phyloP scores from a whole-genome alignment of 2,113 vertebrate genomes.

The Mus pahari region DNA sequence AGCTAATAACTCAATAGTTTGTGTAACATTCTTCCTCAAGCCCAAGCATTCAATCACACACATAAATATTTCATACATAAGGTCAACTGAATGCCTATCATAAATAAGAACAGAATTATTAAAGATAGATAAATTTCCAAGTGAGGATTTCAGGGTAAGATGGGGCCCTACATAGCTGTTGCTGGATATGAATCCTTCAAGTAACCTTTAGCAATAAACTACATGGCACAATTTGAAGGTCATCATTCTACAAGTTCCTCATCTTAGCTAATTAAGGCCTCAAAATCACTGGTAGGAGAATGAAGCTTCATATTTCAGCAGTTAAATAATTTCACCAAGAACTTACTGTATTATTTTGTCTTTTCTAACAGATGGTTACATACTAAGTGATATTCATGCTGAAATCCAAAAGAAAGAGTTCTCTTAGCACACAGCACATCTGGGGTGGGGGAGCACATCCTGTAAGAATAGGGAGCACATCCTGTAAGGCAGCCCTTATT shows the following conservation, averaged over 20 bases:
- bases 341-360: neutral
- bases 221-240: neutral
- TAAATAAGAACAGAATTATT: neutral
- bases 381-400: neutral
- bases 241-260: neutral
- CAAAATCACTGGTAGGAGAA: neutral
- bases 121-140: neutral
- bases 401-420: constrained; percentile 22
- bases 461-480: neutral
- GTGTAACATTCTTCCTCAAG: neutral
- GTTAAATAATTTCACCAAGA: too few relatives aligned
- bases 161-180: neutral
- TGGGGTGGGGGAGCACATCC: neutral
- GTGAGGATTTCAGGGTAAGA: neutral
- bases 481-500: neutral
- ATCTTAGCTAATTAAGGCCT: neutral
- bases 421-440: neutral
- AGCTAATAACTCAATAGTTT: constrained; percentile 40
- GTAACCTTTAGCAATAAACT: neutral
- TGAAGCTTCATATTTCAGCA: neutral
- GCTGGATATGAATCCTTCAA: neutral
- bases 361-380: neutral
- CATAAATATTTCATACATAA: constrained; percentile 24
- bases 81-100: neutral
- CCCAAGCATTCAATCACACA: neutral